These are phyloP conservation scores for Mythimna lalbum DNA, from an alignment of 2,888 invertebrate species.

Conservation along the genomic window DNA sequence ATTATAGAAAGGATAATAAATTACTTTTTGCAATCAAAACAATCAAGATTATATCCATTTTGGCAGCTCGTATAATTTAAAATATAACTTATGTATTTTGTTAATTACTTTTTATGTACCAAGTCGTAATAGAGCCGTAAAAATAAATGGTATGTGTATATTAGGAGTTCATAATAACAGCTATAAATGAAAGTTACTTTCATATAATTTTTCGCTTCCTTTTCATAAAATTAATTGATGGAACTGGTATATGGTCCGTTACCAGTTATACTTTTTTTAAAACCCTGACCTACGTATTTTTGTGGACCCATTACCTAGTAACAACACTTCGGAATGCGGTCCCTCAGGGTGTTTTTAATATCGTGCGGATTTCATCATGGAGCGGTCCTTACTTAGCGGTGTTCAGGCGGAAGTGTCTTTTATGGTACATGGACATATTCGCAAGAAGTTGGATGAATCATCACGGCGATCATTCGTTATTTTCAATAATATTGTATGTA, in stretches of 20 bases:
- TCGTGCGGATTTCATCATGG: too few relatives aligned
- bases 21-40: slow-evolving; percentile 19
- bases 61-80: slow-evolving; percentile 39
- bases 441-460: too few relatives aligned
- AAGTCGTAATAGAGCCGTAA: slow-evolving; percentile 37
- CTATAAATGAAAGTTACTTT: slow-evolving; percentile 25
- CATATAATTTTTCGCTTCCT: neutral
- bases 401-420: too few relatives aligned
- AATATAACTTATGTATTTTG: slow-evolving; percentile 32
- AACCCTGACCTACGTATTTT: neutral
- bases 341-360: too few relatives aligned
- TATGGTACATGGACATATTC: too few relatives aligned
- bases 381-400: too few relatives aligned
- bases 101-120: slow-evolving; percentile 32
- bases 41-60: slow-evolving; percentile 43
- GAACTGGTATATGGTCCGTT: neutral
- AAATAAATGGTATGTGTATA: slow-evolving; percentile 40
- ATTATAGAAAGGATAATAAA: slow-evolving; percentile 34
- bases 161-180: slow-evolving; percentile 12
- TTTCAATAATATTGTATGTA: too few relatives aligned
- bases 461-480: too few relatives aligned
- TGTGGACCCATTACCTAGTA: neutral
- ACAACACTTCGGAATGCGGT: neutral
- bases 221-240: slow-evolving; percentile 1
- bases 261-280: neutral